Conservation (phyloP, 2,113 vertebrate species). For the Petaurus breviceps region DNA sequence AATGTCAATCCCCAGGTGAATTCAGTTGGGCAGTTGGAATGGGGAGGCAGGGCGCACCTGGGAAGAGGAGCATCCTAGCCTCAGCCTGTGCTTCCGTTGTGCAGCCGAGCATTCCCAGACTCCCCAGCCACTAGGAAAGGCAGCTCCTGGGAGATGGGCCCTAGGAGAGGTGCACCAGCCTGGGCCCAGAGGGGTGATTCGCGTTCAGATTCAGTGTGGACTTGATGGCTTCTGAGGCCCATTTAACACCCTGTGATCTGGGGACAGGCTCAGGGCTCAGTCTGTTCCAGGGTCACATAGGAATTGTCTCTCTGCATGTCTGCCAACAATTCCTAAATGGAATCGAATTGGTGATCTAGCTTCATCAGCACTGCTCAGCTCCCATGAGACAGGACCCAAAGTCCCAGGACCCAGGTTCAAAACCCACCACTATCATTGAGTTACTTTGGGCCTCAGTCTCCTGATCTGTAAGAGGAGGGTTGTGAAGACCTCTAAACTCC, state of each 20-base stretch:
- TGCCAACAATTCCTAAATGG: too few relatives aligned
- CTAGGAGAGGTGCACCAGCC: not conserved
- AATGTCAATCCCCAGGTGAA: not conserved
- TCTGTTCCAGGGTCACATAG: too few relatives aligned
- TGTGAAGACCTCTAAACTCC: not conserved
- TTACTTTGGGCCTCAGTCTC: not conserved
- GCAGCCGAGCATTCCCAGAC: not conserved
- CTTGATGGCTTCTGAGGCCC: too few relatives aligned
- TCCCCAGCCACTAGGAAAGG: not conserved
- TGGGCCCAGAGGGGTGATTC: too few relatives aligned
- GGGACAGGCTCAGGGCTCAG: too few relatives aligned
- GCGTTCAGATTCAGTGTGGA: too few relatives aligned
- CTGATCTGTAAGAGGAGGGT: not conserved
- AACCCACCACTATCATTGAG: too few relatives aligned
- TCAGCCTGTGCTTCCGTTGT: not conserved
- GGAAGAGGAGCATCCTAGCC: not conserved
- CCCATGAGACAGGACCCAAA: not conserved
- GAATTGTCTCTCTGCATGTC: too few relatives aligned
- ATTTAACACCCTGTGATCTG: too few relatives aligned
- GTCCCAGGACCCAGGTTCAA: too few relatives aligned
- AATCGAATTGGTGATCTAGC: too few relatives aligned
- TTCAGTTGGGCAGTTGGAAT: not conserved
- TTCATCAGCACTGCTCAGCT: too few relatives aligned
- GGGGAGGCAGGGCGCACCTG: not conserved
- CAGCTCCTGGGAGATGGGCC: not conserved